These are phyloP conservation scores for Asarcornis scutulata DNA, from an alignment of 2,113 vertebrate species.

Conservation along the genomic window DNA sequence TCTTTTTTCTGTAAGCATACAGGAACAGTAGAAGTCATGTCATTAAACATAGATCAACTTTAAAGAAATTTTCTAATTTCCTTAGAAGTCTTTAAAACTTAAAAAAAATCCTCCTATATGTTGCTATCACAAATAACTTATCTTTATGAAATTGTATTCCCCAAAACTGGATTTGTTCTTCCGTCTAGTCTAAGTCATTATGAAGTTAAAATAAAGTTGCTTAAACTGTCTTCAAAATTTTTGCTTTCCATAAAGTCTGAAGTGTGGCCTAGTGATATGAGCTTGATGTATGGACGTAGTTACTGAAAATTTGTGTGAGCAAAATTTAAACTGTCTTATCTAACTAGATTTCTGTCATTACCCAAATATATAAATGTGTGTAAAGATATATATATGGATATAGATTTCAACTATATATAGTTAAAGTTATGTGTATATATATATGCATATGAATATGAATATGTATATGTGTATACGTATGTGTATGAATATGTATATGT, in stretches of 20 bases:
- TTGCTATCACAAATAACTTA: neutral
- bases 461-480: too few species aligned
- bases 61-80: neutral
- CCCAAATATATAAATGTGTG: neutral
- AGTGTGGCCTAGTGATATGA: neutral
- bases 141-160: neutral
- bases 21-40: neutral
- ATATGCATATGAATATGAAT: too few species aligned
- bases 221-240: neutral
- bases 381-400: neutral
- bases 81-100: neutral
- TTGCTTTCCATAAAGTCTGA: neutral
- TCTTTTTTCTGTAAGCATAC: neutral
- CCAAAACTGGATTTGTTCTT: neutral
- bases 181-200: neutral
- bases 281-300: neutral
- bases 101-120: neutral
- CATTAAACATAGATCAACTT: neutral
- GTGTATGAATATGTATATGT: neutral
- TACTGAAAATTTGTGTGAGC: neutral
- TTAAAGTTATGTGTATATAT: neutral
- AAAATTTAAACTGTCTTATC: neutral
- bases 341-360: neutral
- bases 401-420: neutral
- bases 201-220: neutral